Base-by-base conservation (phyloP, 2,797 vertebrate species). In the Melopsittacus undulatus region DNA sequence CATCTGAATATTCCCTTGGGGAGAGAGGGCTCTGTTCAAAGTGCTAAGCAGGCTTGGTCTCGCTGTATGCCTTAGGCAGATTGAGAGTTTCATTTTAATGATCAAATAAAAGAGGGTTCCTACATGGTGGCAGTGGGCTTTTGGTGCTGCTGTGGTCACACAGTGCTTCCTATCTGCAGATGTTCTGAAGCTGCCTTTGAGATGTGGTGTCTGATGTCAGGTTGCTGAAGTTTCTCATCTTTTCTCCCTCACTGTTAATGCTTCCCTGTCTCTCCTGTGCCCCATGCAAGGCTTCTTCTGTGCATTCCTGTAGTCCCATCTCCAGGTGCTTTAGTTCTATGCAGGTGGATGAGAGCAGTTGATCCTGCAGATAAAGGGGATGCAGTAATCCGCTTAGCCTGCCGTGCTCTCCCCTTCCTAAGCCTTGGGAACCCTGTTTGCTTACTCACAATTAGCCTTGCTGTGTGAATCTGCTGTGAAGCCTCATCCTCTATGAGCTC, bases 371-470 rank as follows among this genome's bases (percentile, higher is more conserved):
- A 49, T 38, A 24, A 57, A 79, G 40, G 30, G 81, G 68, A 11
- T 38, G 75, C 8, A 7, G 26, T 57, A 82, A 94, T 93, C 78
- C 89, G 40, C 49, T 89, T 52, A 48, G 17, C 23, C 13, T 38
- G 67, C 7, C 2, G 0, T 12, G 32, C 46, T 79, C 81, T 79
- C 63, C 87, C 81, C 54, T 90, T 6, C 23, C 72, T 82, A 64
- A 95, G 59, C 86, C 69, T 83, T 67, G 1, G 0, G 67, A 72
- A 32, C 3, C 43, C 18, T 87, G 84, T 91, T 95, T 83, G 40
- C 92, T 92, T 67, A 10, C 59, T 66, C 46, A 8, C 89, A 94
- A 79, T 93, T 76, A 93, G 83, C 89, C 72, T 76, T 27, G 63
- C 59, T 5, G 20, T 3, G 52, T 73, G 75, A 30, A 75, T 76